Evolutionary conservation across 1,140 invertebrate species (phyloP), one percentile per base, ranked within the genome.

Genomic region (Drosophila lacertosa): DNA sequence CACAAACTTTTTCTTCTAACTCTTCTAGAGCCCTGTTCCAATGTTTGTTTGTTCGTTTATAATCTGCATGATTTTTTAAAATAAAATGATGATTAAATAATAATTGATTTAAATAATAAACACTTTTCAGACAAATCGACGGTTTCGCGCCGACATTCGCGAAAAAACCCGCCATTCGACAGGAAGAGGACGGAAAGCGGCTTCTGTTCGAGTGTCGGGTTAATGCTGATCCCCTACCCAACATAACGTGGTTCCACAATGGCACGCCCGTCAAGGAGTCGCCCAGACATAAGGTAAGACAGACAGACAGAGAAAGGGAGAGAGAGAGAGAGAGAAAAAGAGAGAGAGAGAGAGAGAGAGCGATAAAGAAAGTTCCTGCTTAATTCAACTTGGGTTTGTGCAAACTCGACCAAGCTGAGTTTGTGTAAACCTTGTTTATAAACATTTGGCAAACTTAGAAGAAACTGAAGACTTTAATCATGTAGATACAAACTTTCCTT

Each of bases 61-160:
- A 0, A n/a, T 4, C 33, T 35, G 33, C 33, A 35, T 35, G 33
- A 13, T 35, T 13, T 35, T 35, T 35, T 9, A 4, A 0, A 5
- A n/a, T 35, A n/a, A 13, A 35, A 13, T n/a, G 2, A 4, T 35
- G 4, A 1, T 13, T 13, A 2, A 5, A 1, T 35, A 35, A 35
- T n/a, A n/a, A 4, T 13, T 5, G 4, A 13, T n/a, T 35, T 5
- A 11, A 11, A 5, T 13, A n/a, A n/a, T 10, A 2, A 5, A 13
- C 0, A 5, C 5, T 9, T 59, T 90, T 5, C 93, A 98, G 97
- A 94, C 97, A 97, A 97, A 97, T 97, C 93, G 98, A 99, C 93
- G 98, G 98, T 88, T 95, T 97, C 92, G 97, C 98, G 91, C 98
- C 98, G 89, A 99, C 97, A 91, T 99, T 99, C 93, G 95, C 96